A percentile compares a stretch with the other conserved stretches of the same genome.
phyloP scores from a whole-genome alignment of 2,888 invertebrate species.

The Digitonthophagus gazella region DNA sequence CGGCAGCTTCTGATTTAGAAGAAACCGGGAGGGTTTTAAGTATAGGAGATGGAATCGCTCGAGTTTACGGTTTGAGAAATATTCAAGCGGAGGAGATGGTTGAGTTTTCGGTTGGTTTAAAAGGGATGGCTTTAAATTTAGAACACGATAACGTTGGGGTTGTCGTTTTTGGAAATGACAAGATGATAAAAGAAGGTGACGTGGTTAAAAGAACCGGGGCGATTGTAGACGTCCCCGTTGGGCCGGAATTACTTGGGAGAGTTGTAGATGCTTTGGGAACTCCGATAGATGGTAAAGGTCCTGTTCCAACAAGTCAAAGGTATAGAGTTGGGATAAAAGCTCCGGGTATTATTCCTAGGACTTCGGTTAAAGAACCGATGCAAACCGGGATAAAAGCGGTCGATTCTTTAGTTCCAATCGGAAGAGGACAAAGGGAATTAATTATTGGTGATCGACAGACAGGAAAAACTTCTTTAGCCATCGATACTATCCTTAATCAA shows the following conservation, averaged over 20 bases:
- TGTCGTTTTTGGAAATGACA: slow-evolving; percentile 61
- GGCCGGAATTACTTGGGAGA: slow-evolving; percentile 41
- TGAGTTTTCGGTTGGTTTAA: slow-evolving; percentile 35
- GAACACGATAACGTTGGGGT: slow-evolving; percentile 62
- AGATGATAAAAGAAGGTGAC: slow-evolving; percentile 59
- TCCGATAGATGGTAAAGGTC: slow-evolving; percentile 50
- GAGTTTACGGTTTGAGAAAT: slow-evolving; percentile 38
- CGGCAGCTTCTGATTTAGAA: neutral
- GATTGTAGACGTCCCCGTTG: slow-evolving; percentile 43
- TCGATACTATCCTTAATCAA: slow-evolving; percentile 47
- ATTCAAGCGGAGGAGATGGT: slow-evolving; percentile 39
- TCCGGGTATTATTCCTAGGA: slow-evolving; percentile 41
- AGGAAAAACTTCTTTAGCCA: slow-evolving; percentile 43
- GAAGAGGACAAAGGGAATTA: slow-evolving; percentile 45
- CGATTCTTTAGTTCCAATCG: slow-evolving; percentile 41
- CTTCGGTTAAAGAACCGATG: slow-evolving; percentile 40
- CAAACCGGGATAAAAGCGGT: slow-evolving; percentile 43
- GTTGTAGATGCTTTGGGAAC: slow-evolving; percentile 48
- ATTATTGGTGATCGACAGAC: slow-evolving; percentile 48
- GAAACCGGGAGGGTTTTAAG: slow-evolving; percentile 33
- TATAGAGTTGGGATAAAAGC: slow-evolving; percentile 35
- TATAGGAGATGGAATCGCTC: slow-evolving; percentile 39
- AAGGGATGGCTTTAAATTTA: slow-evolving; percentile 61
- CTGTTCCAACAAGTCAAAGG: slow-evolving; percentile 31
- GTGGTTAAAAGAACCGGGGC: slow-evolving; percentile 50